phyloP scores from a whole-genome alignment of 2,113 vertebrate genomes.

The Merops nubicus region DNA sequence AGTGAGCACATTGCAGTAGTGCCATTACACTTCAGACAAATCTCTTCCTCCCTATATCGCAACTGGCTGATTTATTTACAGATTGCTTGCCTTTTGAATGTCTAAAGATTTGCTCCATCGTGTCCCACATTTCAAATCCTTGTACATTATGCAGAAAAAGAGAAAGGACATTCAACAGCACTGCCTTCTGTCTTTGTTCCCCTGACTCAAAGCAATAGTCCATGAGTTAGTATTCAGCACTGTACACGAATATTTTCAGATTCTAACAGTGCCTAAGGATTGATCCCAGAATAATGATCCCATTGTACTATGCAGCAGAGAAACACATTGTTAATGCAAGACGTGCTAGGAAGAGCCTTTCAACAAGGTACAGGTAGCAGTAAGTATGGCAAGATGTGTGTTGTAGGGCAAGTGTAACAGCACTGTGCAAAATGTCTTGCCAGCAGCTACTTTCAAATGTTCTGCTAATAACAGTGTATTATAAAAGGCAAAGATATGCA shows the following conservation, averaged over 20 bases:
- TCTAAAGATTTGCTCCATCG: not conserved
- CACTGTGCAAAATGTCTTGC: not conserved
- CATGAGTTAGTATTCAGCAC: not conserved
- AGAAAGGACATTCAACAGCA: not conserved
- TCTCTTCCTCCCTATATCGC: not conserved
- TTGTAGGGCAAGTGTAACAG: not conserved
- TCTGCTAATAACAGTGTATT: not conserved
- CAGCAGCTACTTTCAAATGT: not conserved
- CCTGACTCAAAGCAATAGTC: not conserved
- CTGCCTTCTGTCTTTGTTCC: not conserved
- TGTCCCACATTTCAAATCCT: not conserved
- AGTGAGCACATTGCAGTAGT: not conserved
- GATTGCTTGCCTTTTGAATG: not conserved
- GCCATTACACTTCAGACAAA: not conserved
- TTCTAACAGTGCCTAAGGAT: not conserved
- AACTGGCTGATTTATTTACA: slow-evolving; percentile 25
- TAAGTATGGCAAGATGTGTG: not conserved
- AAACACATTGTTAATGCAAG: not conserved
- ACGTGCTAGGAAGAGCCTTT: not conserved
- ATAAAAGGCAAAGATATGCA: not conserved
- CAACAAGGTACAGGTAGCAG: not conserved
- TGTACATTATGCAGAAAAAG: not conserved
- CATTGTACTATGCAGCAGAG: not conserved
- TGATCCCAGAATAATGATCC: not conserved
- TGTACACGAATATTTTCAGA: not conserved